A percentile compares a stretch with the other conserved stretches of the same genome.
phyloP scores from a whole-genome alignment of 2,888 invertebrate genomes.

The Eumacrocentrus americanus region DNA sequence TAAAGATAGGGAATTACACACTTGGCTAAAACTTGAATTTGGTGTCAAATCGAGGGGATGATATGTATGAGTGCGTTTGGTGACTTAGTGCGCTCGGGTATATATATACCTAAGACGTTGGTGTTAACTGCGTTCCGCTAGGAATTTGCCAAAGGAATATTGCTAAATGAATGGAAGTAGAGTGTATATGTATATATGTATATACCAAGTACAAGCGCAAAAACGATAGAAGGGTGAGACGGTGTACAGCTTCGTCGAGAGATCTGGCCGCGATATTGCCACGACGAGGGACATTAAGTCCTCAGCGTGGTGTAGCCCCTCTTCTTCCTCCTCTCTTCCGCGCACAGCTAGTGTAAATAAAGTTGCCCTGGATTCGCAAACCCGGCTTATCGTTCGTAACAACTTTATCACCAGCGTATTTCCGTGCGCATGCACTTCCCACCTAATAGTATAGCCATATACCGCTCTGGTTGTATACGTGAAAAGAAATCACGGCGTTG shows the following conservation, averaged over 20 bases:
- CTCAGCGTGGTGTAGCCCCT: constrained; percentile 3
- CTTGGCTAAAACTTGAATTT: no score
- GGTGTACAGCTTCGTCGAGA: constrained; percentile 8
- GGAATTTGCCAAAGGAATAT: constrained; percentile 40
- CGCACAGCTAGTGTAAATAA: constrained; percentile 38
- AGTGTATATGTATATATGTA: no score
- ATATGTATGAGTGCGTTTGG: background rate
- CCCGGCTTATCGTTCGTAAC: constrained; percentile 38
- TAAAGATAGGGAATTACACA: no score
- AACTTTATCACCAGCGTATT: constrained; percentile 43
- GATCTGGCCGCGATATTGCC: constrained; percentile 20
- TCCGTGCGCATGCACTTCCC: constrained; percentile 31
- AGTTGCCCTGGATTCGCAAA: constrained; percentile 36
- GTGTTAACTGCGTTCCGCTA: constrained; percentile 24
- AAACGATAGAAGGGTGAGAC: constrained; percentile 28
- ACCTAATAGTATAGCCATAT: background rate
- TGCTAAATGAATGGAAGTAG: constrained; percentile 33
- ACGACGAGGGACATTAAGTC: constrained; percentile 24
- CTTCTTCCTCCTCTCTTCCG: constrained; percentile 12
- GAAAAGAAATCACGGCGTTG: constrained; percentile 26
- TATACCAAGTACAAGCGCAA: background rate
- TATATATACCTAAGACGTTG: constrained; percentile 17
- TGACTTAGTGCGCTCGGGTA: background rate
- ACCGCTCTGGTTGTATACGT: constrained; percentile 6
- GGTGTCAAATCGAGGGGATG: background rate